These are phyloP conservation scores for Thymelicus lineola DNA, from an alignment of 2,888 invertebrate genomes.

Conservation along the genomic window DNA sequence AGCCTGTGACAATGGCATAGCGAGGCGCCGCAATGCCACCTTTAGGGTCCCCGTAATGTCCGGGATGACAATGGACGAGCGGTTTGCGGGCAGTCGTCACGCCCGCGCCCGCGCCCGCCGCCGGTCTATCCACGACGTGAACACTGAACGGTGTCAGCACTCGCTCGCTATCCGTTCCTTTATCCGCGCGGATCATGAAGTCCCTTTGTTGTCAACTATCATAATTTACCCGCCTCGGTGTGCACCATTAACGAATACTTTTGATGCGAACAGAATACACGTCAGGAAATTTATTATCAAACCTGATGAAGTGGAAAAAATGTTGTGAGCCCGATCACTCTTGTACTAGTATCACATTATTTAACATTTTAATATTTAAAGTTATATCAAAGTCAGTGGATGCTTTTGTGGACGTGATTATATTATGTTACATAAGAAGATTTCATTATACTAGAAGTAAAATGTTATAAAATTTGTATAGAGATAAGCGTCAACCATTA, in stretches of 20 bases:
- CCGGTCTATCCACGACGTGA: conserved; percentile 41
- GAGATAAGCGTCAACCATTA: background rate
- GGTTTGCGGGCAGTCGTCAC: conserved; percentile 37
- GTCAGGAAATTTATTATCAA: conserved; percentile 28
- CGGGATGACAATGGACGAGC: conserved; percentile 32
- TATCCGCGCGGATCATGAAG: conserved; percentile 58
- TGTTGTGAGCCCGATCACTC: conserved; percentile 19
- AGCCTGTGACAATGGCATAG: conserved; percentile 77
- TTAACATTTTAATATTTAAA: background rate
- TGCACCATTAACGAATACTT: conserved; percentile 43
- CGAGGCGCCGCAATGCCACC: conserved; percentile 65
- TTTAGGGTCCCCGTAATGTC: conserved; percentile 45
- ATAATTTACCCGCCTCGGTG: conserved; percentile 40
- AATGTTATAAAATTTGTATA: background rate
- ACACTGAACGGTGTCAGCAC: conserved; percentile 44
- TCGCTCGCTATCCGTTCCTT: conserved; percentile 49
- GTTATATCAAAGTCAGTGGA: background rate
- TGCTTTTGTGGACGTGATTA: no score
- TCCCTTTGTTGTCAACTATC: conserved; percentile 52
- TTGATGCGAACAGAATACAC: conserved; percentile 29
- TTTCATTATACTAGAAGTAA: no score
- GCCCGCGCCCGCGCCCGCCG: conserved; percentile 39
- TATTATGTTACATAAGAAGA: no score
- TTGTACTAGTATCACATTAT: conserved; percentile 1
- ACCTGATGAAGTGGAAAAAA: conserved; percentile 27